Evolutionary conservation across 2,888 invertebrate species (phyloP).

Genomic region (Hypena proboscidalis): DNA sequence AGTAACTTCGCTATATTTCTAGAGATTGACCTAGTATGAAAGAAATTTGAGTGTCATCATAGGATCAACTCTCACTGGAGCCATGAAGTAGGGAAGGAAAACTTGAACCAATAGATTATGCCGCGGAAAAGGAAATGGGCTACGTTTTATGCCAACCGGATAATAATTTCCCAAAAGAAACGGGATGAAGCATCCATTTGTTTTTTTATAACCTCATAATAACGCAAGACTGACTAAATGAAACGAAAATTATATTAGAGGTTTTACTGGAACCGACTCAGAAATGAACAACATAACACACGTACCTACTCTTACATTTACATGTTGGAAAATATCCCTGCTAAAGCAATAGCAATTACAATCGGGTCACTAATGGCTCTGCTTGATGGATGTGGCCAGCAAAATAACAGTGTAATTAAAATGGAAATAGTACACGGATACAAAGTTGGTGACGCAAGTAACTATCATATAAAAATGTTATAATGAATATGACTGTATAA

Average conservation of each 20-base stretch:
- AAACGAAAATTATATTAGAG: too few species aligned
- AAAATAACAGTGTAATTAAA: conserved; percentile 34
- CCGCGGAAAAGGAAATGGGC: conserved; percentile 24
- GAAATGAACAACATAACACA: too few species aligned
- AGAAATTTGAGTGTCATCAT: conserved; percentile 19
- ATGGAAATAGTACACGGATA: conserved; percentile 28
- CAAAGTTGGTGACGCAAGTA: conserved; percentile 28
- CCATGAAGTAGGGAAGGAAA: conserved; percentile 17
- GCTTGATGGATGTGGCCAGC: conserved; percentile 28
- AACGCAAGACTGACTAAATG: too few species aligned
- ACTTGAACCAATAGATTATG: conserved; percentile 13
- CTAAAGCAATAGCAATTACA: conserved; percentile 13
- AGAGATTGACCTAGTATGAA: not conserved
- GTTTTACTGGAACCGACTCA: too few species aligned
- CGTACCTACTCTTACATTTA: too few species aligned
- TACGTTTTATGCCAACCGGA: conserved; percentile 25
- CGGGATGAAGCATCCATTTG: conserved; percentile 12
- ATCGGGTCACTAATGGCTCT: conserved; percentile 26
- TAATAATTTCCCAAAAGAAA: conserved; percentile 27
- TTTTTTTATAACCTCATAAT: not conserved
- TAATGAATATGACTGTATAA: conserved; percentile 17
- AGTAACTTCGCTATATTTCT: not conserved
- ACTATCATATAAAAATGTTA: conserved; percentile 21
- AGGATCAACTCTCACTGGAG: conserved; percentile 7
- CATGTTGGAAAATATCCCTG: too few species aligned